Percentiles rank a stretch among this genome's conserved stretches.
Evolutionary conservation across 2,888 invertebrate genomes (phyloP).

Genomic region (Amaurobius ferox): DNA sequence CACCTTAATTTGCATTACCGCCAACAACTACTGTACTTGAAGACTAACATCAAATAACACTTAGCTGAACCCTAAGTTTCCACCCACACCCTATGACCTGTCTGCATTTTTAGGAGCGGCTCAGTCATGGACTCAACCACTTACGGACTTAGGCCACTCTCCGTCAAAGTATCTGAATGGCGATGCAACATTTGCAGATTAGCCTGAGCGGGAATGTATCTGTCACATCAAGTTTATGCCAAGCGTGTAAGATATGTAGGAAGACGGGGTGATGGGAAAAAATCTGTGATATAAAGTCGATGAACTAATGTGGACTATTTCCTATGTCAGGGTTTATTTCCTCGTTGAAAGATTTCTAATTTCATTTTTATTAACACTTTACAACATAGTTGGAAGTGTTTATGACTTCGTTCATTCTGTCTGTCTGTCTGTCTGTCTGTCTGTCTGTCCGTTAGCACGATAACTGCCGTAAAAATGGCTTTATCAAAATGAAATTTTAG

Average conservation of each 20-base stretch:
- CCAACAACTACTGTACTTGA: not conserved
- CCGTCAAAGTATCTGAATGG: not conserved
- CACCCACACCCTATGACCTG: not conserved
- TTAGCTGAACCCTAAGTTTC: not conserved
- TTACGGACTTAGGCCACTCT: not conserved
- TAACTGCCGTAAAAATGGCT: no score
- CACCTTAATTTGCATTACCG: not conserved
- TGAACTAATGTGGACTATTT: not conserved
- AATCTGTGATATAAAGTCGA: not conserved
- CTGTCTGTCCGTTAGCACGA: no score
- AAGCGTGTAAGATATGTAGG: not conserved
- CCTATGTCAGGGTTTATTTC: not conserved
- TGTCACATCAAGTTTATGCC: not conserved
- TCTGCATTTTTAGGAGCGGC: not conserved
- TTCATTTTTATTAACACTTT: no score
- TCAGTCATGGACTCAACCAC: not conserved
- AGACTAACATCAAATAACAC: not conserved
- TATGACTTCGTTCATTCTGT: no score
- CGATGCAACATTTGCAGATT: not conserved
- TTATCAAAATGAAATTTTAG: no score
- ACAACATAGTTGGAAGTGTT: no score
- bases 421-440: no score
- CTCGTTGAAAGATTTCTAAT: not conserved
- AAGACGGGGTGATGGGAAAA: not conserved
- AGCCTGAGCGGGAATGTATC: not conserved